Conservation (phyloP, 2,888 invertebrate species). For the Andrena flavipes region DNA sequence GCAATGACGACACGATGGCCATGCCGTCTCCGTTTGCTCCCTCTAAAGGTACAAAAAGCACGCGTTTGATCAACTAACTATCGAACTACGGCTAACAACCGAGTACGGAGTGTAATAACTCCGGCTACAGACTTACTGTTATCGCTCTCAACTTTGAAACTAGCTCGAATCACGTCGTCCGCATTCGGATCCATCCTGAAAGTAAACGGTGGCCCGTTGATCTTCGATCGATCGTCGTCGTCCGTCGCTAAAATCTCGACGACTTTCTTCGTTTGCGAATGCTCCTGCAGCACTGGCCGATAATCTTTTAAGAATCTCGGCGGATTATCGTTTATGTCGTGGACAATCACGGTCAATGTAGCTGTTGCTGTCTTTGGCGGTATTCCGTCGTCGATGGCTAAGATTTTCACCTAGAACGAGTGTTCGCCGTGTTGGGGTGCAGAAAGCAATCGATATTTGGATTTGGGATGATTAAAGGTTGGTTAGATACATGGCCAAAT, state of each 20-base stretch:
- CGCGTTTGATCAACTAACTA: slow-evolving; percentile 15
- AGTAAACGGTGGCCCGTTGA: slow-evolving; percentile 98
- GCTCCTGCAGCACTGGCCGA: slow-evolving; percentile 96
- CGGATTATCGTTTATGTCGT: slow-evolving; percentile 97
- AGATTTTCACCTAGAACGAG: slow-evolving; percentile 90
- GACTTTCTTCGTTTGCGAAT: slow-evolving; percentile 95
- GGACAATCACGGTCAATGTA: slow-evolving; percentile 96
- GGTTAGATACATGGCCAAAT: too few species aligned
- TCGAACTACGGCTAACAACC: slow-evolving; percentile 14
- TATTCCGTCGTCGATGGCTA: slow-evolving; percentile 97
- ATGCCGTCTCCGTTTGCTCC: slow-evolving; percentile 99
- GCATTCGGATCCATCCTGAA: slow-evolving; percentile 97
- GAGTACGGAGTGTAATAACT: neutral
- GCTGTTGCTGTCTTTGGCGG: slow-evolving; percentile 97
- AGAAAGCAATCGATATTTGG: too few species aligned
- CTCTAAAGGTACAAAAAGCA: slow-evolving; percentile 86
- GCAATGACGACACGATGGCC: slow-evolving; percentile 97
- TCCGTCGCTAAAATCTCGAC: slow-evolving; percentile 97
- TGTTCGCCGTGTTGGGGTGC: neutral
- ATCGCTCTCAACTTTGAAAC: slow-evolving; percentile 98
- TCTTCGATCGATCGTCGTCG: slow-evolving; percentile 96
- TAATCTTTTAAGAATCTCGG: slow-evolving; percentile 97
- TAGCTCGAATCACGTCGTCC: slow-evolving; percentile 96
- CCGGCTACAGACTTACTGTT: slow-evolving; percentile 90
- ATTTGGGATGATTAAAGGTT: too few species aligned